Conservation (phyloP, 2,797 vertebrate genomes). For the Tachyglossus aculeatus region DNA sequence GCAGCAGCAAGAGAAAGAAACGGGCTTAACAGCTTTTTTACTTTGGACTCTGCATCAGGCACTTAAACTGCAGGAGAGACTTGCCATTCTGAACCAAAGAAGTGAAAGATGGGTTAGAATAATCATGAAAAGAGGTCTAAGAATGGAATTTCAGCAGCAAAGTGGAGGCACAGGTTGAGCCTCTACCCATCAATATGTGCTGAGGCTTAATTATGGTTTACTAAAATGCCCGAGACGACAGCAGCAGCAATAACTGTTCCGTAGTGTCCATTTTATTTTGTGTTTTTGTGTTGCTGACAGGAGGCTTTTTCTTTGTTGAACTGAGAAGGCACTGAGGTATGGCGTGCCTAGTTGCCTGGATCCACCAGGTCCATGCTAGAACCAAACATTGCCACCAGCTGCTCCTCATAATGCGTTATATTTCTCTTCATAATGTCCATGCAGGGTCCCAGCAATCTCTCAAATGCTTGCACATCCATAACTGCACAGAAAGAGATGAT, state of each 20-base stretch:
- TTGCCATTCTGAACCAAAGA: slow-evolving; percentile 77
- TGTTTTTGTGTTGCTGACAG: slow-evolving; percentile 76
- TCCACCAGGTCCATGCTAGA: slow-evolving; percentile 97
- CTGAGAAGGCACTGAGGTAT: slow-evolving; percentile 73
- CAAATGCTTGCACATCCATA: slow-evolving; percentile 97
- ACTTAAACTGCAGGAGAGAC: slow-evolving; percentile 79
- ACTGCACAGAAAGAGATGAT: slow-evolving; percentile 76
- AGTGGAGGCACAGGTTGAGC: slow-evolving; percentile 71
- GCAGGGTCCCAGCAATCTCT: slow-evolving; percentile 96
- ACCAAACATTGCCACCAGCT: slow-evolving; percentile 97
- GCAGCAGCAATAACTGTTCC: slow-evolving; percentile 68
- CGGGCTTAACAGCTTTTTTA: slow-evolving; percentile 60
- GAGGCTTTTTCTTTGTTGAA: slow-evolving; percentile 76
- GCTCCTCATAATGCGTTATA: slow-evolving; percentile 96
- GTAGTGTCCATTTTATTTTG: slow-evolving; percentile 70
- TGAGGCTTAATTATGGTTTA: slow-evolving; percentile 72
- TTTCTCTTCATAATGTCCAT: slow-evolving; percentile 99
- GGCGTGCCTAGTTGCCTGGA: slow-evolving; percentile 78
- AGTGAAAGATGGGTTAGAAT: slow-evolving; percentile 71
- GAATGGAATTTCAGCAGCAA: slow-evolving; percentile 79
- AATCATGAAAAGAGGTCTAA: slow-evolving; percentile 72
- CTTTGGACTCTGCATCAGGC: slow-evolving; percentile 77
- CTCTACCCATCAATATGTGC: slow-evolving; percentile 72
- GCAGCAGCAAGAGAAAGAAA: slow-evolving; percentile 64
- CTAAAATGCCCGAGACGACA: slow-evolving; percentile 78